Evolutionary conservation across 2,113 vertebrate species (phyloP).

Genomic region (Aphelocoma coerulescens): DNA sequence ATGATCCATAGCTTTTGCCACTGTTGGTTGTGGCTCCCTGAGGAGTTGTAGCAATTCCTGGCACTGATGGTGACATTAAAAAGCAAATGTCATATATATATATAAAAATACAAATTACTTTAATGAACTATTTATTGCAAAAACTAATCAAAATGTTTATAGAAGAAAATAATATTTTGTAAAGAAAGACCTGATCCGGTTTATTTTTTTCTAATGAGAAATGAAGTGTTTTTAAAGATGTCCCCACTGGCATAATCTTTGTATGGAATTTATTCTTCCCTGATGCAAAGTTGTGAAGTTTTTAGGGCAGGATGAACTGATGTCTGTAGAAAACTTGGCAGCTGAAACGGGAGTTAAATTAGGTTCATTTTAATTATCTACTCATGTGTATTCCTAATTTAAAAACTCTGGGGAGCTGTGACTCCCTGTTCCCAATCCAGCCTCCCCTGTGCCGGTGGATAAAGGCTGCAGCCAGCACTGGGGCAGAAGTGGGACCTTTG

Average conservation of each 20-base stretch:
- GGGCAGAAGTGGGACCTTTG: background rate
- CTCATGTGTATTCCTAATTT: background rate
- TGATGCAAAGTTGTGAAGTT: background rate
- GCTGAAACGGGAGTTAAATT: background rate
- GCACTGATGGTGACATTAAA: background rate
- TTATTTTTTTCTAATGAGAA: background rate
- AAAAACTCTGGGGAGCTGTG: background rate
- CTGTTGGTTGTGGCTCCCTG: background rate
- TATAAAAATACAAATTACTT: background rate
- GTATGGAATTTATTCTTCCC: background rate
- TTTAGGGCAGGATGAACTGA: background rate
- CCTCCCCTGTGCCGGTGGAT: background rate
- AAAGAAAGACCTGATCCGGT: background rate
- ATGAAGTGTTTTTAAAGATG: background rate
- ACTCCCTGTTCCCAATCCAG: background rate
- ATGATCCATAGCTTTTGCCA: background rate
- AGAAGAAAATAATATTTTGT: background rate
- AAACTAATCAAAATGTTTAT: background rate
- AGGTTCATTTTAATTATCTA: background rate
- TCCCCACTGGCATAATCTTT: background rate
- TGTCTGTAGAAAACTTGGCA: background rate
- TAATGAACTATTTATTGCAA: conserved; percentile 30
- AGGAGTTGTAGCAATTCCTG: background rate
- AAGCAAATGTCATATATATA: background rate
- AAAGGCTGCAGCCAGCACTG: background rate